Percentiles rank a stretch among this genome's conserved stretches.
Conservation (phyloP, 2,113 vertebrate genomes). For the Rhinopomastus cyanomelas region DNA sequence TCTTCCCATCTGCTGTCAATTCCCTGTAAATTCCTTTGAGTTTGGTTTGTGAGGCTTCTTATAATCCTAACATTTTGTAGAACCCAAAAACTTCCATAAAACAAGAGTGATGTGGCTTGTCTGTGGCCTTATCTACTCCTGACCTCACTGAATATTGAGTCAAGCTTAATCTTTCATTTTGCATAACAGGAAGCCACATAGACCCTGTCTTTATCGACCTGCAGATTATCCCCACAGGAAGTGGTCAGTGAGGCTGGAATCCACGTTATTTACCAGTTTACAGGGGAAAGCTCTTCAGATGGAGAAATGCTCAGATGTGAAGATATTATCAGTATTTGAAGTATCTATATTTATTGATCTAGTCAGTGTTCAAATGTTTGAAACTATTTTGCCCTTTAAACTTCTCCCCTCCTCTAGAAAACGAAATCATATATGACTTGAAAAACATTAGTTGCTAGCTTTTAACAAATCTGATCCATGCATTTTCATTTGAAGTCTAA, state of each 20-base stretch:
- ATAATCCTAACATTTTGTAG: too few species aligned
- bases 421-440: not conserved
- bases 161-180: not conserved
- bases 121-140: not conserved
- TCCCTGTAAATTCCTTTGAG: not conserved
- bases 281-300: conserved; percentile 4
- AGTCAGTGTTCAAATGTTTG: conserved; percentile 15
- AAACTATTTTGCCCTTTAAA: conserved; percentile 42
- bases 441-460: not conserved
- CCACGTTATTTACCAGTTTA: not conserved
- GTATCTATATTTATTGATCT: conserved; percentile 16
- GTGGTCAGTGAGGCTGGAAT: not conserved
- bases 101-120: not conserved
- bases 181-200: not conserved
- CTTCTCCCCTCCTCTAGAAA: conserved; percentile 27
- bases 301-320: not conserved
- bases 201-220: not conserved
- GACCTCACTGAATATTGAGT: not conserved
- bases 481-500: not conserved
- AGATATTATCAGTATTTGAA: conserved; percentile 41
- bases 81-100: not conserved
- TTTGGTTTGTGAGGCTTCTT: too few species aligned
- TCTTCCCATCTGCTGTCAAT: not conserved
- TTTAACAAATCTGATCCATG: not conserved
- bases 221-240: not conserved